A percentile compares a stretch with the other conserved stretches of the same genome.
Evolutionary conservation across 2,113 vertebrate genomes (phyloP).

Genomic region (Progne subis): DNA sequence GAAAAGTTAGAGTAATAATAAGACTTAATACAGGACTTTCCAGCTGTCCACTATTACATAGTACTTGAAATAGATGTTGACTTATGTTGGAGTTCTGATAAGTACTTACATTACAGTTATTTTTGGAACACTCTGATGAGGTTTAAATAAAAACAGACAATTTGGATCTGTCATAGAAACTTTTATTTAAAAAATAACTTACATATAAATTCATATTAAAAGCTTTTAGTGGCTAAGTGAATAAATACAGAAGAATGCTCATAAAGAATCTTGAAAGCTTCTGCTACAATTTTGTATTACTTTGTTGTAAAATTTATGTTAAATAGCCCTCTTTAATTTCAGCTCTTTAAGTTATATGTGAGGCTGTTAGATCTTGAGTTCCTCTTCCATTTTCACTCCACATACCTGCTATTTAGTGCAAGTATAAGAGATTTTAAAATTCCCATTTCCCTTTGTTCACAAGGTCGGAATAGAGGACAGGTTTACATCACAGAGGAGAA

Average conservation of each 20-base stretch:
- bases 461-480: background rate
- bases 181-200: background rate
- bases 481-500: background rate
- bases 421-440: background rate
- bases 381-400: background rate
- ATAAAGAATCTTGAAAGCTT: background rate
- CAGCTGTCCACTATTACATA: background rate
- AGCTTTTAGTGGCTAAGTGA: background rate
- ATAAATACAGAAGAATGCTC: background rate
- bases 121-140: conserved; percentile 18
- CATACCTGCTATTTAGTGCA: background rate
- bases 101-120: conserved; percentile 35
- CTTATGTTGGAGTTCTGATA: conserved; percentile 15
- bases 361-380: background rate
- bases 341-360: background rate
- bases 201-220: conserved; percentile 2
- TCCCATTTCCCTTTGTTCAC: background rate
- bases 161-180: background rate
- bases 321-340: background rate
- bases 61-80: conserved; percentile 30
- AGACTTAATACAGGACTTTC: background rate
- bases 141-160: conserved; percentile 18
- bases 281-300: background rate
- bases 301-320: background rate
- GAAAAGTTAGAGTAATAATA: background rate